These are phyloP conservation scores for Stratiomys singularior DNA, from an alignment of 2,888 invertebrate genomes.

Conservation along the genomic window DNA sequence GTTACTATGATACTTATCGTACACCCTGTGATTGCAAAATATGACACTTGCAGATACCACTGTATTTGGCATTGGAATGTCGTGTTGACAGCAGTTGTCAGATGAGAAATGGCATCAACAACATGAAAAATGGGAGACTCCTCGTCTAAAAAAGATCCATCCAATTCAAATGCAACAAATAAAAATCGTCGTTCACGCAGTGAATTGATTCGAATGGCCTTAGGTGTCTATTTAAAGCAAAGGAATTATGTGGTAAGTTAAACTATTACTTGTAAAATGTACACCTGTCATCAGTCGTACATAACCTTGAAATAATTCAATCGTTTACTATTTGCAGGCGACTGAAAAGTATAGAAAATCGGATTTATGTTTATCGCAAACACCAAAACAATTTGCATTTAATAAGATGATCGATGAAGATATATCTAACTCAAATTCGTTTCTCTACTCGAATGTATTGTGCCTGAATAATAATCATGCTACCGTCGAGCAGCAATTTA, in stretches of 20 bases:
- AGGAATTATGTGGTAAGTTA: conserved; percentile 42
- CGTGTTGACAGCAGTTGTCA: conserved; percentile 30
- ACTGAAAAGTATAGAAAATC: conserved; percentile 71
- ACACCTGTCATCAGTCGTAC: conserved; percentile 8
- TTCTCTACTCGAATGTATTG: conserved; percentile 72
- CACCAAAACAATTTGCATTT: conserved; percentile 76
- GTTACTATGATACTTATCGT: too few relatives aligned
- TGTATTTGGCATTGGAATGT: conserved; percentile 27
- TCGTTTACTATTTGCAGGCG: conserved; percentile 66
- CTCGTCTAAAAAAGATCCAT: conserved; percentile 36
- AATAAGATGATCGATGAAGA: conserved; percentile 77
- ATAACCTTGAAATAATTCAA: conserved; percentile 35
- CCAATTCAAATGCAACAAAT: not conserved
- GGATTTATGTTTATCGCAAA: conserved; percentile 70
- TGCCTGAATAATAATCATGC: conserved; percentile 79
- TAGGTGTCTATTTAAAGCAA: conserved; percentile 40
- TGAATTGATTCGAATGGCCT: conserved; percentile 36
- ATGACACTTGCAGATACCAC: not conserved
- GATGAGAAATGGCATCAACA: conserved; percentile 40
- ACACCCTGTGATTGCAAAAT: too few relatives aligned
- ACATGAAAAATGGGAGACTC: conserved; percentile 43
- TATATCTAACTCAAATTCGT: conserved; percentile 78
- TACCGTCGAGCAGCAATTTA: conserved; percentile 79
- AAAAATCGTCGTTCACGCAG: conserved; percentile 41
- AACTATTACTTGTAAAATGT: not conserved